A percentile compares a stretch with the other conserved stretches of the same genome.
Evolutionary conservation across 2,797 vertebrate genomes (phyloP).

Genomic region (Thamnophis elegans): DNA sequence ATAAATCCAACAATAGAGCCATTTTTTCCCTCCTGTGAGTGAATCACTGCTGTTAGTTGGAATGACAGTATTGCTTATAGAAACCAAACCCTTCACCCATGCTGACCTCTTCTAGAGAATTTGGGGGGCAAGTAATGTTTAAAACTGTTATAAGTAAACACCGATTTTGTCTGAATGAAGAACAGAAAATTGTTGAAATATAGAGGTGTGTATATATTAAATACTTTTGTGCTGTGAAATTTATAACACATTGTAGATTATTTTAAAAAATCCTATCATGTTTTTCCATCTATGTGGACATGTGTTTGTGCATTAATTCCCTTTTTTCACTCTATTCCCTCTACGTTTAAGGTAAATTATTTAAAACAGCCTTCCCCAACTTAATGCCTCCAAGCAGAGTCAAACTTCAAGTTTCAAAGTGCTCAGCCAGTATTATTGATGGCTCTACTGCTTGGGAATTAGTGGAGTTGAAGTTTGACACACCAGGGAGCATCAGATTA

Average conservation of each 20-base stretch:
- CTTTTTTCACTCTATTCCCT: not conserved
- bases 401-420: not conserved
- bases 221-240: not conserved
- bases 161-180: conserved; percentile 38
- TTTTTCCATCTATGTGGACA: conserved; percentile 9
- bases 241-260: conserved; percentile 9
- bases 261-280: not conserved
- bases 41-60: conserved; percentile 67
- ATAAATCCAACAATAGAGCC: conserved; percentile 71
- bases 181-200: conserved; percentile 26
- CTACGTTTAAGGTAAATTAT: conserved; percentile 19
- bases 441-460: not conserved
- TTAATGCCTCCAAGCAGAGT: not conserved
- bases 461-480: not conserved
- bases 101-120: conserved; percentile 61
- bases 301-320: not conserved
- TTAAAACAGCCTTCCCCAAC: not conserved
- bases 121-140: conserved; percentile 58
- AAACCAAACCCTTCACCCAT: conserved; percentile 58
- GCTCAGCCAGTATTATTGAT: not conserved
- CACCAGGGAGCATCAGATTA: not conserved
- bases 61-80: conserved; percentile 67
- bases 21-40: conserved; percentile 66
- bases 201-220: conserved; percentile 13
- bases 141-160: conserved; percentile 64